Percentiles rank a stretch among this genome's conserved stretches.
These are phyloP conservation scores for Petrocephalus microphthalmus DNA, from an alignment of 2,113 vertebrate species.

Conservation along the genomic window DNA sequence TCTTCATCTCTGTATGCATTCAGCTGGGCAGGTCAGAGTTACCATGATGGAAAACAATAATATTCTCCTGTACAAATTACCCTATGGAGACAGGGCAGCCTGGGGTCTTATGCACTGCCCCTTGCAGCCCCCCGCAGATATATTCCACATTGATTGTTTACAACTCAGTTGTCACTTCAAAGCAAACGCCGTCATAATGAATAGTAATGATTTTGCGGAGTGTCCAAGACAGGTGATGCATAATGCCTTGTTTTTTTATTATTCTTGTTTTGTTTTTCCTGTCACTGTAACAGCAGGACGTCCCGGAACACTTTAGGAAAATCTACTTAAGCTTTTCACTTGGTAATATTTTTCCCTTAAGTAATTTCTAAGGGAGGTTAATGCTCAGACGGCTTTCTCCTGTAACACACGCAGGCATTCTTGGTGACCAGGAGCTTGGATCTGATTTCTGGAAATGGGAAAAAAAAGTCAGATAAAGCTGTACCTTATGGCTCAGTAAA, in stretches of 20 bases:
- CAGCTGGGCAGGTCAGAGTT: constrained; percentile 97
- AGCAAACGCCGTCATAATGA: constrained; percentile 95
- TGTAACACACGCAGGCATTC: not conserved
- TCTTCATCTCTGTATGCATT: constrained; percentile 99
- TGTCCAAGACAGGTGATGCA: constrained; percentile 59
- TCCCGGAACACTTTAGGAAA: not conserved
- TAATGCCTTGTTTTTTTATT: not conserved
- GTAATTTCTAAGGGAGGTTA: not conserved
- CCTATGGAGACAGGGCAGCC: constrained; percentile 41
- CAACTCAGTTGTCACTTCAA: constrained; percentile 73
- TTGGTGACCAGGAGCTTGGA: not conserved
- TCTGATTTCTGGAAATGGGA: not conserved
- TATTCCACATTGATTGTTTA: constrained; percentile 33
- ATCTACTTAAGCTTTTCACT: not conserved
- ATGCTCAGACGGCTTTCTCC: not conserved
- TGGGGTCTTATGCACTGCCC: not conserved
- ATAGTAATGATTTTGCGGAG: constrained; percentile 74
- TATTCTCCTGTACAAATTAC: constrained; percentile 98
- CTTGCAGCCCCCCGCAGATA: constrained; percentile 19
- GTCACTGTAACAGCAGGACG: not conserved
- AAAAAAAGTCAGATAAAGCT: not conserved
- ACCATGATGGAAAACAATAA: constrained; percentile 99
- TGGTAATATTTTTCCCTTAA: not conserved
- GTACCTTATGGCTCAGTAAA: not conserved
- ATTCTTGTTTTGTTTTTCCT: not conserved